Base-by-base conservation (phyloP, 2,113 vertebrate species). In the Camelus bactrianus region DNA sequence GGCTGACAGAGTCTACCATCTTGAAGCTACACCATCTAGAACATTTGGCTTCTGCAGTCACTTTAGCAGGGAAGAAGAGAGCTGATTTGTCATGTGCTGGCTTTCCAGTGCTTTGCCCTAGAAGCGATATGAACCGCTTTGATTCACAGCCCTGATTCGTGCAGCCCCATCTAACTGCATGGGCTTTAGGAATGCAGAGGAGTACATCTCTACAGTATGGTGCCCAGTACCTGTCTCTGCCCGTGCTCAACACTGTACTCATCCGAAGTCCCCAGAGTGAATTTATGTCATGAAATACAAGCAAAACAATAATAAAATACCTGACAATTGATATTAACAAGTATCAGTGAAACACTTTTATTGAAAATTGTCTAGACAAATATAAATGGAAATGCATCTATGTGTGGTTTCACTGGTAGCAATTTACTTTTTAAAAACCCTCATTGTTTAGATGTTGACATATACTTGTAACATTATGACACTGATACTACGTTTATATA, bases 371-470 rank as follows among this genome's bases (percentile, higher is more conserved):
- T 72, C 42, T 72, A 86, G 72, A 72, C 16, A 81, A 89, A 94
- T 92, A 60, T 65, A 96, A 80, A 93, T 91, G 46, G 22, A 79
- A 81, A 60, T 70, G 17, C 3, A 75, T 42, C 70, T 67, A 13
- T 52, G 46, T 80, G 52, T 96, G 26, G 5, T 70, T 93, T 97
- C 89, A 67, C 22, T 62, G 83, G 79, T 90, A 90, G 15, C 62
- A 86, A 82, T 85, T 85, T 76, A 42, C 75, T 86, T 92, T 81
- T 89, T 92, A 64, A 56, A 64, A 76, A 93, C 28, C 20, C 38
- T 75, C 67, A 46, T 82, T 69, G 73, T 67, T 86, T 92, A 77
- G 16, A 93, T 46, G 87, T 94, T 93, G 69, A 62, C 76, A 42
- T 82, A 46, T 77, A 72, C 64, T 91, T 93, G 54, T 83, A 81